These are phyloP conservation scores for Lethenteron reissneri DNA, from an alignment of 2,113 vertebrate genomes.

Conservation along the genomic window DNA sequence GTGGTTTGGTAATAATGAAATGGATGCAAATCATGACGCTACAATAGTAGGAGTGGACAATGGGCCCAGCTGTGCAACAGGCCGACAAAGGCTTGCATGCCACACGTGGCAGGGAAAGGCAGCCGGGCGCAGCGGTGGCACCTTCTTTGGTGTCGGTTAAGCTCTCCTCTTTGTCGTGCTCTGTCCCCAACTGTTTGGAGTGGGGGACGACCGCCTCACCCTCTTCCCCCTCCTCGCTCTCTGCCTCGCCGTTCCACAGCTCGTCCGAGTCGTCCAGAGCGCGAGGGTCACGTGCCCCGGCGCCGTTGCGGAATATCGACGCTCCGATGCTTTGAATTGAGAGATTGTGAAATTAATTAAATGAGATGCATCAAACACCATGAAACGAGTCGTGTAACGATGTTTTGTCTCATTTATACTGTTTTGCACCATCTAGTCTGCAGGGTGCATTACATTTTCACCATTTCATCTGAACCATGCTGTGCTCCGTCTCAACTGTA, in stretches of 20 bases:
- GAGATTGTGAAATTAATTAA: no score
- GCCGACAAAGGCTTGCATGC: neutral
- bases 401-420: no score
- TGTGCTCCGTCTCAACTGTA: no score
- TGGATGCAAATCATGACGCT: no score
- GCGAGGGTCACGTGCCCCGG: slow-evolving; percentile 33
- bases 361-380: no score
- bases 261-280: slow-evolving; percentile 79
- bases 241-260: slow-evolving; percentile 88
- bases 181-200: slow-evolving; percentile 55
- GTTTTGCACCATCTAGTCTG: no score
- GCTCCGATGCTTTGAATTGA: neutral
- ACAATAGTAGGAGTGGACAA: no score
- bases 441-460: no score
- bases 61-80: no score
- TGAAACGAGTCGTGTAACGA: no score
- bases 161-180: slow-evolving; percentile 81
- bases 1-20: no score
- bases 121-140: slow-evolving; percentile 14
- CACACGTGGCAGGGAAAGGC: neutral
- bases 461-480: no score
- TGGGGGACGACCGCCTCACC: slow-evolving; percentile 41
- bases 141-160: slow-evolving; percentile 98
- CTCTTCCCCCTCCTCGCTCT: slow-evolving; percentile 62
- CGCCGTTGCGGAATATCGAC: slow-evolving; percentile 1